Conservation (phyloP, 2,888 invertebrate species). For the Ditula angustiorana region DNA sequence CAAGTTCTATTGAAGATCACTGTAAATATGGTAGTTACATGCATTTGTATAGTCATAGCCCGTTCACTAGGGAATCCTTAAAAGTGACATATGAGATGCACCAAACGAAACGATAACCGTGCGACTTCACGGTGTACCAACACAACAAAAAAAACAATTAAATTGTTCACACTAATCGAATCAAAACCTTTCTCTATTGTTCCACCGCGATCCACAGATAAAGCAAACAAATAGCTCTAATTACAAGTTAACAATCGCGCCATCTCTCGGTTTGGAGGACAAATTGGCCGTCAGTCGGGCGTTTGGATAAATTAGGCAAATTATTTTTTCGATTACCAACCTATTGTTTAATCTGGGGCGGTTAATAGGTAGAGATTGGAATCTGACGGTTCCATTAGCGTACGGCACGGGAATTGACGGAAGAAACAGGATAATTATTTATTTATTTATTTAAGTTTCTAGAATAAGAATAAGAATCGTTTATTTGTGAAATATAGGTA, state of each 20-base stretch:
- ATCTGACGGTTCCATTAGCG: slow-evolving; percentile 52
- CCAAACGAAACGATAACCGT: slow-evolving; percentile 14
- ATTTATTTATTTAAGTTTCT: too few relatives aligned
- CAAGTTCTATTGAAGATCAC: too few relatives aligned
- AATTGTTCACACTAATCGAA: slow-evolving; percentile 61
- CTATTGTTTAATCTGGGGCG: slow-evolving; percentile 80
- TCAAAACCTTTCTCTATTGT: slow-evolving; percentile 78
- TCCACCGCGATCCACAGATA: slow-evolving; percentile 67
- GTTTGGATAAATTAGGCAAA: slow-evolving; percentile 75
- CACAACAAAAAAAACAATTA: slow-evolving; percentile 43
- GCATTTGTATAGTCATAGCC: too few relatives aligned
- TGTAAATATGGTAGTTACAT: too few relatives aligned
- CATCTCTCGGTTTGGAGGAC: slow-evolving; percentile 74
- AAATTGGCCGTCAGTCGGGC: slow-evolving; percentile 65
- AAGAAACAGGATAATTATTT: too few relatives aligned
- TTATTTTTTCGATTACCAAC: slow-evolving; percentile 81
- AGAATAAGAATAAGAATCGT: too few relatives aligned
- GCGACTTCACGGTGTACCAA: slow-evolving; percentile 26
- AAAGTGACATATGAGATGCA: background rate
- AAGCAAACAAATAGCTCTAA: slow-evolving; percentile 82
- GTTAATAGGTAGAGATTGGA: slow-evolving; percentile 74
- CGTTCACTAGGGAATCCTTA: too few relatives aligned
- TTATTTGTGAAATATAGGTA: too few relatives aligned
- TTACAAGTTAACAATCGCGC: slow-evolving; percentile 78
- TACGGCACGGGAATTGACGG: slow-evolving; percentile 43